Conservation (phyloP, 1,140 invertebrate species). For the Cyphomyrmex costatus region DNA sequence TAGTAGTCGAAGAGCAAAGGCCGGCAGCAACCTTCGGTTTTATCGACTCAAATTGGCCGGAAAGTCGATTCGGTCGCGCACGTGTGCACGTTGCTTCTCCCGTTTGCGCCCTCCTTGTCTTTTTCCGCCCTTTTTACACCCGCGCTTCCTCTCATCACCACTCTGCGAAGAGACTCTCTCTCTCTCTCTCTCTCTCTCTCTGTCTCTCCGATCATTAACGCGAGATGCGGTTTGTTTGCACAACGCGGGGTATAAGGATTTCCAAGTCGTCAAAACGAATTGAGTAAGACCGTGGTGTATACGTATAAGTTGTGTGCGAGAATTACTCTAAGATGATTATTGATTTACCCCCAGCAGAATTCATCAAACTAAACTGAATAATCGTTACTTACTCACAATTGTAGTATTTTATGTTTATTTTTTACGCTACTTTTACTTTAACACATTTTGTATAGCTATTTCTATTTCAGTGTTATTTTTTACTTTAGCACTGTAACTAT, state of each 20-base stretch:
- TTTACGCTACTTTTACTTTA: background rate
- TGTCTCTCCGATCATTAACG: background rate
- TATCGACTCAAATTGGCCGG: constrained; percentile 80
- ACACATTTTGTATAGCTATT: too few relatives aligned
- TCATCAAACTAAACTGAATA: background rate
- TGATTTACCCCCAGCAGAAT: background rate
- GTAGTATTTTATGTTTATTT: background rate
- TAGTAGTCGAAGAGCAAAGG: constrained; percentile 44
- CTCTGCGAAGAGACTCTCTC: too few relatives aligned
- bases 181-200: constrained; percentile 36
- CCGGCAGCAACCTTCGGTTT: constrained; percentile 73
- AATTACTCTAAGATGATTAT: background rate
- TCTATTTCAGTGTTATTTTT: background rate
- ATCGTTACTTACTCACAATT: background rate
- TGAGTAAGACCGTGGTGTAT: constrained; percentile 21
- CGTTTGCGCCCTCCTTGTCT: background rate
- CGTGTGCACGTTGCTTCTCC: constrained; percentile 63
- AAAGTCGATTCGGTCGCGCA: constrained; percentile 68
- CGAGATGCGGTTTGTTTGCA: constrained; percentile 67
- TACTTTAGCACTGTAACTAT: too few relatives aligned
- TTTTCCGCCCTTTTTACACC: background rate
- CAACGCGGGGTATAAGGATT: constrained; percentile 28
- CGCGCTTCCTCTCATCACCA: background rate
- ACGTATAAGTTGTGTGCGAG: background rate
- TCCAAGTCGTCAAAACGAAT: constrained; percentile 38